phyloP scores from a whole-genome alignment of 2,888 invertebrate species.

The Priocnemis perturbator region DNA sequence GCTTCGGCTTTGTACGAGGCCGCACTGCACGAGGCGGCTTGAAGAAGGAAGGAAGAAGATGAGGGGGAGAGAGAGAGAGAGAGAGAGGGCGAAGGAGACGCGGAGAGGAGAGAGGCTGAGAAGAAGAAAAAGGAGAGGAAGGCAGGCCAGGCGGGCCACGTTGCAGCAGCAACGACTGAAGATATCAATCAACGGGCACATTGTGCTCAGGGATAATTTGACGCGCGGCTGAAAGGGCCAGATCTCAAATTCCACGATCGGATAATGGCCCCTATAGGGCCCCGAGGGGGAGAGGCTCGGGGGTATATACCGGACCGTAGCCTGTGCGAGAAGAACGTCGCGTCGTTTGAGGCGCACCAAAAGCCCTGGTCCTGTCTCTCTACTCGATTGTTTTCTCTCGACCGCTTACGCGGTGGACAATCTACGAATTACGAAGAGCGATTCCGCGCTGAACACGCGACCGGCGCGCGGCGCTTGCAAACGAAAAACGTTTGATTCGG shows the following conservation, averaged over 20 bases:
- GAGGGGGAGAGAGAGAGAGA: constrained; percentile 24
- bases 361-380: constrained; percentile 3
- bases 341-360: constrained; percentile 20
- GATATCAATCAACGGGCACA: constrained; percentile 73
- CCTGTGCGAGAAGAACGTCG: constrained; percentile 29
- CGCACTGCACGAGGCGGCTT: constrained; percentile 52
- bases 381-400: constrained; percentile 32
- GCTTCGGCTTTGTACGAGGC: constrained; percentile 60
- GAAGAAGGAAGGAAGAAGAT: constrained; percentile 38
- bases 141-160: constrained; percentile 34
- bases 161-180: constrained; percentile 67
- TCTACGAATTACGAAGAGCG: neutral
- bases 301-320: constrained; percentile 52
- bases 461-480: too few relatives aligned
- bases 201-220: constrained; percentile 72
- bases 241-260: constrained; percentile 71
- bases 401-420: constrained; percentile 15
- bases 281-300: constrained; percentile 41
- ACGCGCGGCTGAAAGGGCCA: constrained; percentile 71
- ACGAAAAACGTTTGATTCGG: too few relatives aligned
- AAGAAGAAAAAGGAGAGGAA: constrained; percentile 27
- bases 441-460: constrained; percentile 3
- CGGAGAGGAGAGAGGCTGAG: constrained; percentile 25
- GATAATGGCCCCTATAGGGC: constrained; percentile 65
- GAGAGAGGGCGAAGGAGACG: constrained; percentile 37